A percentile compares a stretch with the other conserved stretches of the same genome.
phyloP scores from a whole-genome alignment of 2,113 vertebrate species.

The western clawed frog (Xenopus tropicalis) region UCB_Xtro_10.0 CM004444.2:20168001-20168500 shows the following conservation, averaged over 20 bases:
- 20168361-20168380: too few relatives aligned
- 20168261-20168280: constrained; percentile 55
- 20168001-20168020: constrained; percentile 46
- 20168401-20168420: too few relatives aligned
- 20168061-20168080: constrained; percentile 59
- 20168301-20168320: constrained; percentile 56
- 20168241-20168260: neutral
- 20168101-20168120: constrained; percentile 67
- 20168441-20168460: too few relatives aligned
- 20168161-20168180: too few relatives aligned
- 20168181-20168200: too few relatives aligned
- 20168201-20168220: neutral
- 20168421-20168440: too few relatives aligned
- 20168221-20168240: neutral
- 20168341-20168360: constrained; percentile 58
- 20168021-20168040: constrained; percentile 65
- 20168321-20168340: constrained; percentile 61
- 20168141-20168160: too few relatives aligned
- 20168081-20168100: constrained; percentile 75
- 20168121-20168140: neutral
- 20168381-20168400: too few relatives aligned
- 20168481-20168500: too few relatives aligned
- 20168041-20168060: constrained; percentile 55
- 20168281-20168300: constrained; percentile 62
- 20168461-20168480: too few relatives aligned